Evolutionary conservation across 2,888 invertebrate genomes (phyloP).

Genomic region (Latrodectus elegans): DNA sequence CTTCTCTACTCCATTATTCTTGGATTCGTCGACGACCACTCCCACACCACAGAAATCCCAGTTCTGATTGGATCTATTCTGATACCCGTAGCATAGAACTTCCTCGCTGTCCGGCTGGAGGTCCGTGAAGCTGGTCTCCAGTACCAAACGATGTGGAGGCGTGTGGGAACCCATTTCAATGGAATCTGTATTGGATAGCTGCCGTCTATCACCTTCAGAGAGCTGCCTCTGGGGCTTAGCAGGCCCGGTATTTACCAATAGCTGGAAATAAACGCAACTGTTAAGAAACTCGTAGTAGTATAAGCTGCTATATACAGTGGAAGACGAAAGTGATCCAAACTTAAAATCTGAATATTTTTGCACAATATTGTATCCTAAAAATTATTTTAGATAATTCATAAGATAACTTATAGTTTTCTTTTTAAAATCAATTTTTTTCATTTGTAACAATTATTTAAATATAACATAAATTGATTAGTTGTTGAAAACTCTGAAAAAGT

Average conservation of each 20-base stretch:
- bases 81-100: slow-evolving; percentile 71
- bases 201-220: slow-evolving; percentile 74
- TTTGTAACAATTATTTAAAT: too few relatives aligned
- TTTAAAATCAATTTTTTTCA: too few relatives aligned
- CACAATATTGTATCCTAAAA: too few relatives aligned
- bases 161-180: slow-evolving; percentile 71
- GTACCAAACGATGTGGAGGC: slow-evolving; percentile 80
- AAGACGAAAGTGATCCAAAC: too few relatives aligned
- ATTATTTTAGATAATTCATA: too few relatives aligned
- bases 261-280: slow-evolving; percentile 72
- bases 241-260: slow-evolving; percentile 81
- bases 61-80: slow-evolving; percentile 7
- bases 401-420: too few relatives aligned
- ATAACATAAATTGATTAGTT: too few relatives aligned
- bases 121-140: slow-evolving; percentile 86
- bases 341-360: too few relatives aligned
- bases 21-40: slow-evolving; percentile 28
- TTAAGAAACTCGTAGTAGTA: background rate
- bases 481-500: too few relatives aligned
- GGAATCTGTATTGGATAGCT: slow-evolving; percentile 72
- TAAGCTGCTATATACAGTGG: too few relatives aligned
- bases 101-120: slow-evolving; percentile 74
- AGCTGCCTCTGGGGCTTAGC: slow-evolving; percentile 83
- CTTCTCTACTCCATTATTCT: slow-evolving; percentile 65
- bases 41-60: slow-evolving; percentile 58